These are phyloP conservation scores for Neolamprologus tretocephalus DNA, from an alignment of 2,113 vertebrate genomes.

Conservation along the genomic window DNA sequence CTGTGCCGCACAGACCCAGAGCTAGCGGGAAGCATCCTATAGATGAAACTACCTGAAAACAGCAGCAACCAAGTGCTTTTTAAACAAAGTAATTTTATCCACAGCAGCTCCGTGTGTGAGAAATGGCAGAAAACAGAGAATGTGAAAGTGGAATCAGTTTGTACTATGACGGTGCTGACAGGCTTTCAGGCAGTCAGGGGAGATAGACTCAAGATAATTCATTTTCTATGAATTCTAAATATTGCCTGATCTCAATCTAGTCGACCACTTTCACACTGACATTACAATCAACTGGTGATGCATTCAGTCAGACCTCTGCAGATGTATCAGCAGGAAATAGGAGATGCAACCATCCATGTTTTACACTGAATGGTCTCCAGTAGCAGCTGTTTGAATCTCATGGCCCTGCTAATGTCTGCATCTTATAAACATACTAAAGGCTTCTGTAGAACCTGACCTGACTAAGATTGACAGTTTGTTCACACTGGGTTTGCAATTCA, in stretches of 20 bases:
- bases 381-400: background rate
- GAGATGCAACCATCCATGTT: background rate
- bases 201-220: background rate
- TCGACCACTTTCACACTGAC: background rate
- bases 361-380: background rate
- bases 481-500: background rate
- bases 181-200: background rate
- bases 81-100: conserved; percentile 6
- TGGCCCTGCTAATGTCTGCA: background rate
- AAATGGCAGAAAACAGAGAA: background rate
- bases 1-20: conserved; percentile 8
- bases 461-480: background rate
- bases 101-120: background rate
- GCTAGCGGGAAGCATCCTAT: background rate
- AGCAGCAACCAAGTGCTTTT: conserved; percentile 6
- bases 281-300: too few relatives aligned
- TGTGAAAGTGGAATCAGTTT: background rate
- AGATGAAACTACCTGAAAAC: background rate
- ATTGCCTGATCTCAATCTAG: background rate
- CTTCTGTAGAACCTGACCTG: background rate
- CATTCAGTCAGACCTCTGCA: background rate
- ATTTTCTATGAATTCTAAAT: background rate
- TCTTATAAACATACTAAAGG: background rate
- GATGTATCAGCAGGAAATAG: background rate
- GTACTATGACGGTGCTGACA: background rate